Percentiles rank a stretch among this genome's conserved stretches.
Evolutionary conservation across 2,888 invertebrate species (phyloP).

Genomic region (Lasiommata megera): DNA sequence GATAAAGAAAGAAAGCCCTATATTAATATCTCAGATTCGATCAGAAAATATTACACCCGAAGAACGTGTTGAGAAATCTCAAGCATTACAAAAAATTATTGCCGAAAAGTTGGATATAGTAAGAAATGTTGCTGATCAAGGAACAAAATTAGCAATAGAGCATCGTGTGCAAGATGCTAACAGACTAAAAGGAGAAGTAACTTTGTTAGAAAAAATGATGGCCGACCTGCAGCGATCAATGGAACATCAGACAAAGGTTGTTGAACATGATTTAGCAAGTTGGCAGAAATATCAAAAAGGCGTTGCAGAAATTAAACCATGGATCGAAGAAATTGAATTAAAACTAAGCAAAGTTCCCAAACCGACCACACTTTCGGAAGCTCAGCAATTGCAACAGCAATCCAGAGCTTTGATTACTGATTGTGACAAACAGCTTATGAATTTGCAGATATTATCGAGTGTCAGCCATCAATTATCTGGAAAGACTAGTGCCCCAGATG

Average conservation of each 20-base stretch:
- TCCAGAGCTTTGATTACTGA: slow-evolving; percentile 88
- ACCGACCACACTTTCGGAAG: slow-evolving; percentile 90
- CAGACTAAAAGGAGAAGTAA: slow-evolving; percentile 88
- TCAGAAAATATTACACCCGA: slow-evolving; percentile 91
- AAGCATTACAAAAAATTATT: slow-evolving; percentile 88
- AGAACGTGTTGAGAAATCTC: slow-evolving; percentile 89
- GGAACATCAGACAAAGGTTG: slow-evolving; percentile 87
- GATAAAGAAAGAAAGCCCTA: slow-evolving; percentile 90
- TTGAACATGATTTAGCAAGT: slow-evolving; percentile 89
- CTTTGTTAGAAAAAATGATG: slow-evolving; percentile 87
- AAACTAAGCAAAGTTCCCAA: slow-evolving; percentile 88
- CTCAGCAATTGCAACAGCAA: slow-evolving; percentile 87
- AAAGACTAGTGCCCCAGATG: slow-evolving; percentile 89
- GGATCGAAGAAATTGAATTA: slow-evolving; percentile 94
- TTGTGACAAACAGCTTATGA: slow-evolving; percentile 88
- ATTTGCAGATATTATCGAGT: slow-evolving; percentile 87
- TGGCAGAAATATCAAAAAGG: slow-evolving; percentile 93
- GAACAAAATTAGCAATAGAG: slow-evolving; percentile 86
- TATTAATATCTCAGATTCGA: slow-evolving; percentile 86
- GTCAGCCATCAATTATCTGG: slow-evolving; percentile 89
- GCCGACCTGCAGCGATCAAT: slow-evolving; percentile 88
- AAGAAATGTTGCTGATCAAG: slow-evolving; percentile 88
- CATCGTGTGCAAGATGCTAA: slow-evolving; percentile 86
- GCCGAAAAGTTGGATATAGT: slow-evolving; percentile 87
- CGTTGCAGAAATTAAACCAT: slow-evolving; percentile 90